Conservation (phyloP, 1,140 invertebrate species). For the Lordiphosa stackelbergi region DNA sequence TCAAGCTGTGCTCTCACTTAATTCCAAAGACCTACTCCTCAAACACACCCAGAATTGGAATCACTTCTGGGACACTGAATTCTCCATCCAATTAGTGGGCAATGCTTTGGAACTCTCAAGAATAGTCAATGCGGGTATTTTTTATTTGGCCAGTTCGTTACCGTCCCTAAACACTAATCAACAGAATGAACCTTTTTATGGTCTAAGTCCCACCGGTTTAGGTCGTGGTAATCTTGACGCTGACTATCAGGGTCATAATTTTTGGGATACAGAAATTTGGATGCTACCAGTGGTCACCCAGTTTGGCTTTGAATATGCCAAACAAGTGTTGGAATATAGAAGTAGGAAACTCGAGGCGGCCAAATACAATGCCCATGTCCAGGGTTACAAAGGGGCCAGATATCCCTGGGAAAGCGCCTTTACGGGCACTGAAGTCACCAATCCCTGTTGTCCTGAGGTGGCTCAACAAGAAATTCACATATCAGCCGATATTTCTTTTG, state of each 20-base stretch:
- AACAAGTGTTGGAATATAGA: conserved; percentile 59
- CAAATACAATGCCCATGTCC: conserved; percentile 52
- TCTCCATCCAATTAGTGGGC: conserved; percentile 77
- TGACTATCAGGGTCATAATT: conserved; percentile 74
- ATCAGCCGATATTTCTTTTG: conserved; percentile 79
- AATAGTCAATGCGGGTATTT: conserved; percentile 80
- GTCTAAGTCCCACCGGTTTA: conserved; percentile 80
- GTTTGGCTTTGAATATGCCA: conserved; percentile 49
- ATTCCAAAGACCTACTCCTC: conserved; percentile 18
- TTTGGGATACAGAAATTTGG: conserved; percentile 77
- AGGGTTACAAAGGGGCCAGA: conserved; percentile 57
- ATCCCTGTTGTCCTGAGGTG: conserved; percentile 79
- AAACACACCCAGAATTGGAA: conserved; percentile 46
- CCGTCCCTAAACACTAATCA: conserved; percentile 78
- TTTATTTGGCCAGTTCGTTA: conserved; percentile 79
- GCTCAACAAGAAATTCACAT: conserved; percentile 80
- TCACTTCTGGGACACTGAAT: conserved; percentile 56
- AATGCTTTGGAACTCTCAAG: conserved; percentile 76
- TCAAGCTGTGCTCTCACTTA: conserved; percentile 60
- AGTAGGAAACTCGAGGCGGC: conserved; percentile 44
- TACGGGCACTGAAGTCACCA: conserved; percentile 79
- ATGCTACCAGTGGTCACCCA: conserved; percentile 66
- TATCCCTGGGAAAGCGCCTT: conserved; percentile 81
- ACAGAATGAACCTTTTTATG: conserved; percentile 77
- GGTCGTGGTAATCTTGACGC: conserved; percentile 77